phyloP scores from a whole-genome alignment of 2,888 invertebrate genomes.

The Agrilus biguttatus region DNA sequence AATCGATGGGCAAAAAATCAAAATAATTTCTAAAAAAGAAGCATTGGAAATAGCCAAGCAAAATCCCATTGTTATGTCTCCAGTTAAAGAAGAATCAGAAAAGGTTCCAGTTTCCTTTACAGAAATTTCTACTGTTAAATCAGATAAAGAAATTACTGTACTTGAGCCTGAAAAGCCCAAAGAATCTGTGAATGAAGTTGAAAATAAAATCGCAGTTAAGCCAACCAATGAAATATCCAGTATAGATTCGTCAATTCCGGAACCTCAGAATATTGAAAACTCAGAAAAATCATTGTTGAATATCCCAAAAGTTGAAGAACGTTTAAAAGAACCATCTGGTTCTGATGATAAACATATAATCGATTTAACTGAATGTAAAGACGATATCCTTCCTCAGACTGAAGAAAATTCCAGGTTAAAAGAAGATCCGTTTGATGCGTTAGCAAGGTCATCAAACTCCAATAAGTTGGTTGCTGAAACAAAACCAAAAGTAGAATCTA shows the following conservation, averaged over 20 bases:
- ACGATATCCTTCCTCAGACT: not conserved
- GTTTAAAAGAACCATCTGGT: not conserved
- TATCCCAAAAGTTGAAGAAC: not conserved
- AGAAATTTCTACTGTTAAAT: slow-evolving; percentile 3
- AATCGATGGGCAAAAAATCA: slow-evolving; percentile 32
- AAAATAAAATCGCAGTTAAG: not conserved
- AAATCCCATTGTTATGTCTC: slow-evolving; percentile 9
- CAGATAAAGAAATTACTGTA: slow-evolving; percentile 4
- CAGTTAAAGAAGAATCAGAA: slow-evolving; percentile 9
- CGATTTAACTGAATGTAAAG: not conserved
- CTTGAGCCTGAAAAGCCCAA: slow-evolving; percentile 3
- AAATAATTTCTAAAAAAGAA: slow-evolving; percentile 29
- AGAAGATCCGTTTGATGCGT: not conserved
- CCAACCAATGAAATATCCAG: not conserved
- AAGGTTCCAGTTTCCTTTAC: slow-evolving; percentile 9
- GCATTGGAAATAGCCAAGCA: slow-evolving; percentile 21
- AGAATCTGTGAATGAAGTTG: slow-evolving; percentile 2
- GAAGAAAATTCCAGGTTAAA: slow-evolving; percentile 2
- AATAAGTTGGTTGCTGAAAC: not conserved
- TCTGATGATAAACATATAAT: not conserved
- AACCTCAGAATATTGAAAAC: not conserved
- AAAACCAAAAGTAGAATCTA: slow-evolving; percentile 5
- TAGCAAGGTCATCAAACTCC: not conserved
- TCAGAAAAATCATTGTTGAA: not conserved
- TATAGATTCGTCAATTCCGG: not conserved